Conservation (phyloP, 2,113 vertebrate genomes). For the Eurypyga helias region DNA sequence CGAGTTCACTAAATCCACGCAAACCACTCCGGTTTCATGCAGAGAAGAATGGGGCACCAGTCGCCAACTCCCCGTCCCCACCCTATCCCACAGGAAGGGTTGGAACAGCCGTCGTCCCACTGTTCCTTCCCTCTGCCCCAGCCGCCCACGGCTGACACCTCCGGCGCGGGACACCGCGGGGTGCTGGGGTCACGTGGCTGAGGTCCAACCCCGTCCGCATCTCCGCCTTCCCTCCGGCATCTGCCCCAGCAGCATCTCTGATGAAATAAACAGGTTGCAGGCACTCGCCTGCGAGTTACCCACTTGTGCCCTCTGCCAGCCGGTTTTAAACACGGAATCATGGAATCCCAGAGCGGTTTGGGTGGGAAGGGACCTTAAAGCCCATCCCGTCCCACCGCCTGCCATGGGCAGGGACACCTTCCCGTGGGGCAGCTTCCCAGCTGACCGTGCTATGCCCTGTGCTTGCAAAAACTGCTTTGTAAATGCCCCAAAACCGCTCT, state of each 20-base stretch:
- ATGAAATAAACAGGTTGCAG: background rate
- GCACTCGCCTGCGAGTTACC: background rate
- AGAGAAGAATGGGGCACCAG: background rate
- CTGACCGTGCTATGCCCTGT: background rate
- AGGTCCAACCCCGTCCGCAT: background rate
- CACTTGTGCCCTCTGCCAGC: background rate
- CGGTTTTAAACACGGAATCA: background rate
- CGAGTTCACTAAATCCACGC: background rate
- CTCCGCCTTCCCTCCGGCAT: background rate
- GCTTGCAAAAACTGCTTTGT: background rate
- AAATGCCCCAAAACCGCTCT: background rate
- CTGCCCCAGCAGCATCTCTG: background rate
- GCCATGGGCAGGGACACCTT: too few species aligned
- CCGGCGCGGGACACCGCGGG: background rate
- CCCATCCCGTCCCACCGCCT: too few species aligned
- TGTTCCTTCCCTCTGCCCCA: background rate
- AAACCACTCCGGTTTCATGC: background rate
- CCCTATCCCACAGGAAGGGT: constrained; percentile 57
- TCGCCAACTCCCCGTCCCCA: constrained; percentile 18
- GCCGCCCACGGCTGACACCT: background rate
- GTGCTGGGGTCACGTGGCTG: background rate
- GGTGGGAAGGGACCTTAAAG: too few species aligned
- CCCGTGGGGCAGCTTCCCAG: background rate
- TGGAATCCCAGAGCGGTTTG: too few species aligned
- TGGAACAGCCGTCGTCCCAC: constrained; percentile 35